Conservation (phyloP, 2,888 invertebrate species). For the Patella ulyssiponensis region DNA sequence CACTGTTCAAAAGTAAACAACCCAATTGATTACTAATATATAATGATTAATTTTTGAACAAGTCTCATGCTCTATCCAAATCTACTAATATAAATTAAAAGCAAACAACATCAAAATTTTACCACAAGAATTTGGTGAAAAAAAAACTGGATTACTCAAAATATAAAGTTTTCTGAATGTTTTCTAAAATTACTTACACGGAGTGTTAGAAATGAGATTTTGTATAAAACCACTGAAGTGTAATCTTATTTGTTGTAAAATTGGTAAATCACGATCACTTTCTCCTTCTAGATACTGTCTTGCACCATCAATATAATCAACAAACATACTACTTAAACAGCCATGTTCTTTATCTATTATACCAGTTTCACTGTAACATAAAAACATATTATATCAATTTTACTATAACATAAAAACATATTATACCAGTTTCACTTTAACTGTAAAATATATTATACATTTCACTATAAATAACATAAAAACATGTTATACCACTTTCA, state of each 20-base stretch:
- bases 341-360: constrained; percentile 88
- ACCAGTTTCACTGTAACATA: constrained; percentile 75
- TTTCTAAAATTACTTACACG: constrained; percentile 76
- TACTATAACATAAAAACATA: not conserved
- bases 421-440: constrained; percentile 26
- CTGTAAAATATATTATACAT: no score
- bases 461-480: not conserved
- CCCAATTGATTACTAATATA: no score
- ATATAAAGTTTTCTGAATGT: no score
- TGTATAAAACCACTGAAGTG: constrained; percentile 95
- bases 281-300: constrained; percentile 92
- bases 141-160: no score
- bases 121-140: no score
- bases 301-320: constrained; percentile 96
- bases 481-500: not conserved
- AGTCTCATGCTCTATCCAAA: no score
- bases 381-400: not conserved
- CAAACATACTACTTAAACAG: constrained; percentile 86
- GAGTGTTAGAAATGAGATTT: constrained; percentile 93
- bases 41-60: no score
- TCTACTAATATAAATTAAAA: no score
- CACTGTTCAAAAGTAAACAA: no score
- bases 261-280: constrained; percentile 90
- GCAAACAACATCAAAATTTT: no score
- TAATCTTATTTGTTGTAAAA: constrained; percentile 88